Base-by-base conservation (phyloP, 2,113 vertebrate species). In the Tautogolabrus adspersus region DNA sequence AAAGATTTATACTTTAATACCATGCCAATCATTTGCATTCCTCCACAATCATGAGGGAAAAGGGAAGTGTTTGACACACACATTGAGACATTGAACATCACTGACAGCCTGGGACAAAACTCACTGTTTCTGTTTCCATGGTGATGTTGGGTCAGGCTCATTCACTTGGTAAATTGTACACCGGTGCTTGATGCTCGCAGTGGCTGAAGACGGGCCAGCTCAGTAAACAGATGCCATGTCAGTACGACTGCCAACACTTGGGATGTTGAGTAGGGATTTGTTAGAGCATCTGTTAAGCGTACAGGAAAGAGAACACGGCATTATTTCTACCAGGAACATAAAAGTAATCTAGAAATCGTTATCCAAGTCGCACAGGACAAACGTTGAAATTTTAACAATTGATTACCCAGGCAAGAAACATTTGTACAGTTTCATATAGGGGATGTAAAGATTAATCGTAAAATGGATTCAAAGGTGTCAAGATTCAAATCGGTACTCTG, bases 81-180 rank as follows among this genome's bases (percentile, higher is more conserved):
- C 10, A 57, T 10, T 10, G 26, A 37, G 15, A 44, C 15, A 18
- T 3, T 57, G 22, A 23, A 59, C 5, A 46, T 15, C 13, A 58
- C 3, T 49, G 19, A 61, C 10, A 51, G 23, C 22, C 10, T 26
- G 13, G 40, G 37, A 7, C 0, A 5, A 70, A 56, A 80, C 96
- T 95, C 77, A 97, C 97, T 30, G 95, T 83, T 72, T 92, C 95
- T 15, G 96, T 92, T 83, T 97, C 97, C 97, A 98, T 98, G 61
- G 82, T 92, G 21, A 87, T 37, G 12, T 64, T 66, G 21, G 75
- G 34, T 77, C 72, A 82, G 65, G 76, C 60, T 85, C 78, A 83
- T 82, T 68, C 81, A n/a, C 55, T 66, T 66, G 66, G 37, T 82
- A 55, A 34, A 42, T 9, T 55, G 58, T 47, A 81, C 86, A 82